A percentile compares a stretch with the other conserved stretches of the same genome.
Conservation (phyloP, 2,113 vertebrate genomes). For the Mola mola region DNA sequence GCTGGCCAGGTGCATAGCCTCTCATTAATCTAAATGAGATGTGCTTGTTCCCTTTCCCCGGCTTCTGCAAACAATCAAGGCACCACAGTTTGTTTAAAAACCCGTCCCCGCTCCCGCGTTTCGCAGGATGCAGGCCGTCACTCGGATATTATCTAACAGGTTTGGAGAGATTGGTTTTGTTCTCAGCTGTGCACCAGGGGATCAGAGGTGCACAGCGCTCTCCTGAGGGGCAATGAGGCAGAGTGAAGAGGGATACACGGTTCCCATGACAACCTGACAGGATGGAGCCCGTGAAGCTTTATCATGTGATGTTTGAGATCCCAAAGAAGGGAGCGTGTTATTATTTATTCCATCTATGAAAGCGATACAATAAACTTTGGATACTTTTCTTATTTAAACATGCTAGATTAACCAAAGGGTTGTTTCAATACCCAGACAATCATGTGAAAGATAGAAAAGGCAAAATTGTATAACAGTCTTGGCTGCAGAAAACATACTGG, state of each 20-base stretch:
- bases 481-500: too few species aligned
- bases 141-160: conserved; percentile 39
- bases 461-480: too few species aligned
- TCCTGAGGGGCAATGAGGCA: conserved; percentile 67
- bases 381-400: not conserved
- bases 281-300: conserved; percentile 77
- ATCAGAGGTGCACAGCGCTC: conserved; percentile 54
- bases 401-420: not conserved
- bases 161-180: conserved; percentile 39
- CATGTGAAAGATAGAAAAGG: too few species aligned
- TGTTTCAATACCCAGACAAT: not conserved
- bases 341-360: conserved; percentile 32
- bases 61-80: conserved; percentile 44
- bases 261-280: conserved; percentile 81
- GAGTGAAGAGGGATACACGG: conserved; percentile 68
- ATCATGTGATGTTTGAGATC: conserved; percentile 71
- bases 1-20: conserved; percentile 51
- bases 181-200: conserved; percentile 41
- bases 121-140: conserved; percentile 1
- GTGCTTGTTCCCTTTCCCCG: conserved; percentile 44
- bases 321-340: conserved; percentile 45
- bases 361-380: conserved; percentile 5
- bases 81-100: conserved; percentile 32
- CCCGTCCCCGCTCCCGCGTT: conserved; percentile 16
- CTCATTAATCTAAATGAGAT: conserved; percentile 73